Conservation (phyloP, 1,140 invertebrate genomes). For the Mylabris phalerata region DNA sequence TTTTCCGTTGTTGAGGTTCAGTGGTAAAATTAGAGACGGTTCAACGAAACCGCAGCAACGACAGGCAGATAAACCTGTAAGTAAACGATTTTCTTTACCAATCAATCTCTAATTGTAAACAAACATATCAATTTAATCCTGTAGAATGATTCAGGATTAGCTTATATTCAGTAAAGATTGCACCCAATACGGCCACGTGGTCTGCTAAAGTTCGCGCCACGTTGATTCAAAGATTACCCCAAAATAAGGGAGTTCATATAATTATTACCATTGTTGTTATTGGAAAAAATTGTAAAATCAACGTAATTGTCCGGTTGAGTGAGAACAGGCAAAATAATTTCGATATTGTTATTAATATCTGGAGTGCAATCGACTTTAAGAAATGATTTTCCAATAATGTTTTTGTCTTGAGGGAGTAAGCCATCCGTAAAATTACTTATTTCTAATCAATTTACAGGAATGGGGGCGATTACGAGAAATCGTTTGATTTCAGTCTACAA, state of each 20-base stretch:
- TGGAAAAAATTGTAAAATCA: background rate
- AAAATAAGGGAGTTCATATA: no score
- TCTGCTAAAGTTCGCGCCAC: background rate
- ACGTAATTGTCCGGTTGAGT: background rate
- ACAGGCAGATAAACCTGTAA: no score
- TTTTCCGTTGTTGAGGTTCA: no score
- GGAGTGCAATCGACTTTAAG: background rate
- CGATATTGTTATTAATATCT: slow-evolving; percentile 2
- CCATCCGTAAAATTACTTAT: slow-evolving; percentile 25
- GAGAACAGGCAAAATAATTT: background rate
- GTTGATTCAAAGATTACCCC: no score
- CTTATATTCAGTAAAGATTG: background rate
- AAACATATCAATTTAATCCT: no score
- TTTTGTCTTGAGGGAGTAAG: slow-evolving; percentile 6
- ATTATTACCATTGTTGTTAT: background rate
- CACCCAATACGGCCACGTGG: background rate
- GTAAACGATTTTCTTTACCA: no score
- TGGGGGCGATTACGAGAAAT: background rate
- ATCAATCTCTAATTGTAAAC: no score
- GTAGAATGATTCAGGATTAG: no score
- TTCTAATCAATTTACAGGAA: slow-evolving; percentile 23
- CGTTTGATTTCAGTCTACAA: no score
- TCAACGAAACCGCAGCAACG: no score
- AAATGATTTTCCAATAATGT: slow-evolving; percentile 18
- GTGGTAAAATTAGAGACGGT: no score